A percentile compares a stretch with the other conserved stretches of the same genome.
phyloP scores from a whole-genome alignment of 2,113 vertebrate genomes.

The Trematomus loennbergii region DNA sequence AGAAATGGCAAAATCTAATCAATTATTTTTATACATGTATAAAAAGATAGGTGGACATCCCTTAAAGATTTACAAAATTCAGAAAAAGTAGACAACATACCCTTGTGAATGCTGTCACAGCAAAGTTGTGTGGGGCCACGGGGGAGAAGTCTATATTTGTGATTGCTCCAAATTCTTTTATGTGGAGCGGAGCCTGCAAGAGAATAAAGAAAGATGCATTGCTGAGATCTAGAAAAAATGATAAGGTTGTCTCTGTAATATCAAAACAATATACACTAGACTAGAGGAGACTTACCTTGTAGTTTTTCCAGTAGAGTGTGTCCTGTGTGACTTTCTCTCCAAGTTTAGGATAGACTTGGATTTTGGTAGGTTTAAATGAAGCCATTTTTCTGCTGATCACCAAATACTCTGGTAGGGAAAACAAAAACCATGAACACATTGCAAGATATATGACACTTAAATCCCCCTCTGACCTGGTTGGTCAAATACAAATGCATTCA shows the following conservation, averaged over 20 bases:
- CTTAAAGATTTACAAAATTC: background rate
- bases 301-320: constrained; percentile 94
- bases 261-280: background rate
- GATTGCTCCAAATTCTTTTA: constrained; percentile 96
- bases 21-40: too few species aligned
- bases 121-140: constrained; percentile 90
- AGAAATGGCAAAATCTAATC: too few species aligned
- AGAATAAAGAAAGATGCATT: constrained; percentile 2
- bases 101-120: constrained; percentile 95
- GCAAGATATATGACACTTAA: background rate
- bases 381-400: constrained; percentile 83
- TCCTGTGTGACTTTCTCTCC: constrained; percentile 95
- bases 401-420: background rate
- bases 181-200: constrained; percentile 91
- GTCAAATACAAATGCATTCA: background rate
- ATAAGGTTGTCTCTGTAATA: background rate
- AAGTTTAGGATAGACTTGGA: constrained; percentile 88
- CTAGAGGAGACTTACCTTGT: constrained; percentile 87
- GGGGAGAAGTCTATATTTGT: constrained; percentile 93
- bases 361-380: constrained; percentile 89
- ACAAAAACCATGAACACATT: background rate
- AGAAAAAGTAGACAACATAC: constrained; percentile 78
- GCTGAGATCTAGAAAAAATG: background rate
- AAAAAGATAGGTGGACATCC: too few species aligned
- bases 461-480: background rate